Conservation (phyloP, 2,113 vertebrate species). For the Lanius collurio region DNA sequence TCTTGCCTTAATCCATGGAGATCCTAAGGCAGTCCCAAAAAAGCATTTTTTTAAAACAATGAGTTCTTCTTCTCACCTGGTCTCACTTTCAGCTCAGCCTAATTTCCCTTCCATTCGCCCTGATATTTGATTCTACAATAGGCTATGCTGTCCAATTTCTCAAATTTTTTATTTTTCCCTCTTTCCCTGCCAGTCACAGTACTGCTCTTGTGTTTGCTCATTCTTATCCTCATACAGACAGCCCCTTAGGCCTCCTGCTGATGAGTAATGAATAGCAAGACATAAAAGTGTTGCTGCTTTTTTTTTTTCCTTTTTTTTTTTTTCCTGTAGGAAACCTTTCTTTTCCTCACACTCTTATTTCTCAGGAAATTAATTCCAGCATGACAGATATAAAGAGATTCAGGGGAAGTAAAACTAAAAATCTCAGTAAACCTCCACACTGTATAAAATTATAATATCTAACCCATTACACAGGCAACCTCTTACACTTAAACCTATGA, state of each 20-base stretch:
- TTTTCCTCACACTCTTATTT: neutral
- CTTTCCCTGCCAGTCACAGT: neutral
- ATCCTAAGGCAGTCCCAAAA: too few relatives aligned
- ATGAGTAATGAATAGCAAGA: neutral
- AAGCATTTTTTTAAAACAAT: neutral
- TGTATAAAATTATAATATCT: neutral
- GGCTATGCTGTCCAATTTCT: neutral
- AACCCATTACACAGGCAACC: neutral
- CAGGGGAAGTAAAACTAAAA: neutral
- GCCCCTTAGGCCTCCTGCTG: neutral
- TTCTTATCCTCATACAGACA: neutral
- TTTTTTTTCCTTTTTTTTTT: neutral
- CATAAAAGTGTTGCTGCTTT: neutral
- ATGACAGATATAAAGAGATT: neutral
- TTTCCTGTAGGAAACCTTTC: neutral
- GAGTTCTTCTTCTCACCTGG: rapidly evolving
- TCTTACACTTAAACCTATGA: neutral
- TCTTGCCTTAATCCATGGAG: neutral
- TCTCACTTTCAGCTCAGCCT: neutral
- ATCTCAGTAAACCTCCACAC: neutral
- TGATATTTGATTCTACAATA: neutral
- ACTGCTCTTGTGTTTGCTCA: neutral
- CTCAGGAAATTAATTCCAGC: neutral
- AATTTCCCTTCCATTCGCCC: neutral
- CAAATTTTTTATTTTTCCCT: neutral